Evolutionary conservation across 2,888 invertebrate species (phyloP), one percentile per base, ranked within the genome.

Genomic region (Tetranychus piercei): DNA sequence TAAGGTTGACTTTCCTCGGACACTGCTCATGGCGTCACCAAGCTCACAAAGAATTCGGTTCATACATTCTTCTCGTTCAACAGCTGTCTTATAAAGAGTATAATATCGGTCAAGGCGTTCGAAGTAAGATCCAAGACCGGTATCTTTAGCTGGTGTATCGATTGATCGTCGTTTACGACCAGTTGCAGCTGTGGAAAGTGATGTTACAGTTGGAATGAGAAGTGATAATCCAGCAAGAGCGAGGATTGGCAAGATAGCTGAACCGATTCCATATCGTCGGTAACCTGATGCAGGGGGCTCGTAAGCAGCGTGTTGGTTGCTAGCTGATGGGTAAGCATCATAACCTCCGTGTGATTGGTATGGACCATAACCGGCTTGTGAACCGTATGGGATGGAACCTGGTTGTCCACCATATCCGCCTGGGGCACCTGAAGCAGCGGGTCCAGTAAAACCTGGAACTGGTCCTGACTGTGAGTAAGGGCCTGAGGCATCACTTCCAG

Each of bases 31-130:
- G 22, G 79, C 77, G 55, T 77, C 78, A 20, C 79, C 79, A 22
- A 79, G 76, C 74, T 79, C 79, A 72, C 79, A 79, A 34, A 79
- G 77, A 71, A 79, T 78, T 74, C 79, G 76, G 74, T 79, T 79
- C 79, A 79, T 79, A 76, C 79, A 79, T 69, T 79, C 79, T 74
- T 79, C 79, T 64, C 77, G 78, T 66, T 79, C 78, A 0, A 79
- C 77, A 6, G 79, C 79, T 18, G 77, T 78, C 44, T 78, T 78
- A 73, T 79, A 79, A 11, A 79, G 73, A 2, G 78, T 77, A 70
- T 78, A 79, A 73, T 79, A 79, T 69, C 76, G 73, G 23, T 79
- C 79, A 22, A 79, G 67, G 72, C 76, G 77, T 44, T 79, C 79
- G 9, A 76, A 76, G 73, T 79, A 79, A 45, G 77, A 77, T 71